phyloP scores from a whole-genome alignment of 2,113 vertebrate species.

The Scophthalmus maximus region DNA sequence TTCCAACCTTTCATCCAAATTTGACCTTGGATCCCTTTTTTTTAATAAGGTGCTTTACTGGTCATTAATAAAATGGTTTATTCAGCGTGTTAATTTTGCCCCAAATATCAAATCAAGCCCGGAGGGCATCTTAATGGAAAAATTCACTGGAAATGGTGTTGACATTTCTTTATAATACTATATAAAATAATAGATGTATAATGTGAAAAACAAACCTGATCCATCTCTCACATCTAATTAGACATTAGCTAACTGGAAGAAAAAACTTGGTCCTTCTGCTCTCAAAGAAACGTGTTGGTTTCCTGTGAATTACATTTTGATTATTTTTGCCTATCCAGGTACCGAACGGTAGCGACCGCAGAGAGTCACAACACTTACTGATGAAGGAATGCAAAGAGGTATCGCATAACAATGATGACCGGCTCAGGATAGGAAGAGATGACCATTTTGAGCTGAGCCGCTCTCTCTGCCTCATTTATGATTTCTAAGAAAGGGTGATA shows the following conservation, averaged over 20 bases:
- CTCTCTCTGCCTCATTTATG: conserved; percentile 80
- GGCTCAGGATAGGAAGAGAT: conserved; percentile 80
- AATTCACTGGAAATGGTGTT: no score
- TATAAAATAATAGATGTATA: no score
- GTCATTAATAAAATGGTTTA: no score
- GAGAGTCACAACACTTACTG: conserved; percentile 84
- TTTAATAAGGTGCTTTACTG: no score
- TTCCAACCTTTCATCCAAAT: not conserved
- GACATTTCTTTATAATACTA: no score
- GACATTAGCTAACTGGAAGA: not conserved
- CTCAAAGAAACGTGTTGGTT: not conserved
- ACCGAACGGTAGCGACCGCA: no score
- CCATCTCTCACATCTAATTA: not conserved
- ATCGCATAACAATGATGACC: conserved; percentile 87
- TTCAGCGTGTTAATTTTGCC: no score
- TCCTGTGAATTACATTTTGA: not conserved
- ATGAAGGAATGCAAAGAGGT: conserved; percentile 92
- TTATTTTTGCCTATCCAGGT: not conserved
- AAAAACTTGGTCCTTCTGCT: not conserved
- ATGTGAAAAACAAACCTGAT: no score
- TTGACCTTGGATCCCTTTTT: no score
- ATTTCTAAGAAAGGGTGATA: conserved; percentile 72
- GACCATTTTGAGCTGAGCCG: conserved; percentile 77
- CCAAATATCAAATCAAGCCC: no score
- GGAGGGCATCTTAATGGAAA: no score